Evolutionary conservation across 2,113 vertebrate species (phyloP).

Genomic region (Dipodomys ordii): DNA sequence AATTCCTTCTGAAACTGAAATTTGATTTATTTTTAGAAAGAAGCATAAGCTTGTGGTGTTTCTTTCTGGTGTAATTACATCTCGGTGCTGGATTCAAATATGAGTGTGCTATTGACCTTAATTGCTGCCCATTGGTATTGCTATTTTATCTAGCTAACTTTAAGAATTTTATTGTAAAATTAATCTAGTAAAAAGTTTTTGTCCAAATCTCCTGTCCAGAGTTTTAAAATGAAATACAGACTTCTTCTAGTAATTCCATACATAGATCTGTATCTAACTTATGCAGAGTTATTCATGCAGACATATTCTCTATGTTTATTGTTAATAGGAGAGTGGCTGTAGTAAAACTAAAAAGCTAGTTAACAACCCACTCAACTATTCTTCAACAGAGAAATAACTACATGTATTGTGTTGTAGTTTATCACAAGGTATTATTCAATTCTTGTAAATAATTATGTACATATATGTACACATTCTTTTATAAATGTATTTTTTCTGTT

Average conservation of each 20-base stretch:
- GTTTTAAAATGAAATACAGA: constrained; percentile 27
- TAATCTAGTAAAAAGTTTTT: constrained; percentile 33
- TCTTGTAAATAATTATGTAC: background rate
- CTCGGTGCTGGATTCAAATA: background rate
- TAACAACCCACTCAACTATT: background rate
- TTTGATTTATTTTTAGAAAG: background rate
- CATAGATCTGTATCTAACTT: background rate
- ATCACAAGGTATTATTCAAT: background rate
- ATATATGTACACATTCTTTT: background rate
- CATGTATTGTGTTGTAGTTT: background rate
- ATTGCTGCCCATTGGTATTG: constrained; percentile 3
- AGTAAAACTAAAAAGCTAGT: background rate
- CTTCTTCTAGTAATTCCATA: background rate
- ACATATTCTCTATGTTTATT: background rate
- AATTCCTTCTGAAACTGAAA: constrained; percentile 49
- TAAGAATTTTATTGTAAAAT: constrained; percentile 40
- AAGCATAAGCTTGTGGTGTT: background rate
- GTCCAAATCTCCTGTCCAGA: background rate
- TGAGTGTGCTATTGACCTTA: background rate
- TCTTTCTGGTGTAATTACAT: constrained; percentile 1
- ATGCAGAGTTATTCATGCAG: background rate
- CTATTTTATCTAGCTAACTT: background rate
- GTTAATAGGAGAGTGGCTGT: background rate
- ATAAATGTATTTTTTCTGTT: background rate
- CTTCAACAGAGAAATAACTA: background rate